Conservation (phyloP, 2,888 invertebrate genomes). For the Meiosimyza platycephala region DNA sequence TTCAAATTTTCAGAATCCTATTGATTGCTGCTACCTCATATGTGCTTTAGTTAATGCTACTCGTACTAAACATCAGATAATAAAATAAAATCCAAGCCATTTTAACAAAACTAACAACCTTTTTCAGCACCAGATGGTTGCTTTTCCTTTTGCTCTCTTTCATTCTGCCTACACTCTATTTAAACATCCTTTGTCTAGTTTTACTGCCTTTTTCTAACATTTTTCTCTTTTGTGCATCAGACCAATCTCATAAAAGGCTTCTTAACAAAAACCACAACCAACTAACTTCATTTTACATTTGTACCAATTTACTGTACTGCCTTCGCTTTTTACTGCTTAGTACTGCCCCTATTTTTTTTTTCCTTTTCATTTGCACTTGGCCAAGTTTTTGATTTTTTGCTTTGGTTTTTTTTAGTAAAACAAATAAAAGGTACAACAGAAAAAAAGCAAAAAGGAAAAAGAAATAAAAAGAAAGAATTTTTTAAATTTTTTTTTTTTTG, state of each 20-base stretch:
- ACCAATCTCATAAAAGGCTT: conserved; percentile 22
- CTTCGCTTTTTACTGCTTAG: neutral
- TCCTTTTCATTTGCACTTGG: conserved; percentile 30
- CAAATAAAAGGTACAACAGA: neutral
- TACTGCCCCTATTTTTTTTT: neutral
- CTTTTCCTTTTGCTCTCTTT: neutral
- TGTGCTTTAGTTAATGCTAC: neutral
- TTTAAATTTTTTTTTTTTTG: neutral
- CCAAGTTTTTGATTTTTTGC: conserved; percentile 17
- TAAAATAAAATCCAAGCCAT: neutral
- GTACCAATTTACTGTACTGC: conserved; percentile 4
- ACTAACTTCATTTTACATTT: conserved; percentile 31
- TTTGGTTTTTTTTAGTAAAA: conserved; percentile 5
- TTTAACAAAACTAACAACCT: conserved; percentile 1
- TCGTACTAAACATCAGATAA: neutral
- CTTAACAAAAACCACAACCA: conserved; percentile 23
- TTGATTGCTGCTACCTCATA: too few species aligned
- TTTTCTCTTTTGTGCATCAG: conserved; percentile 6
- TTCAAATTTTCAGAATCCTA: too few species aligned
- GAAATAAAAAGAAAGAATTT: neutral
- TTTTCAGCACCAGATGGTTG: neutral
- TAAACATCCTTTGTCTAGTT: conserved; percentile 11
- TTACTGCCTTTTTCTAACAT: neutral
- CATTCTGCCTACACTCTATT: neutral
- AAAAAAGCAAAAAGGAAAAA: neutral